Evolutionary conservation across 1,140 invertebrate species (phyloP).

Genomic region (Bombus consobrinus): DNA sequence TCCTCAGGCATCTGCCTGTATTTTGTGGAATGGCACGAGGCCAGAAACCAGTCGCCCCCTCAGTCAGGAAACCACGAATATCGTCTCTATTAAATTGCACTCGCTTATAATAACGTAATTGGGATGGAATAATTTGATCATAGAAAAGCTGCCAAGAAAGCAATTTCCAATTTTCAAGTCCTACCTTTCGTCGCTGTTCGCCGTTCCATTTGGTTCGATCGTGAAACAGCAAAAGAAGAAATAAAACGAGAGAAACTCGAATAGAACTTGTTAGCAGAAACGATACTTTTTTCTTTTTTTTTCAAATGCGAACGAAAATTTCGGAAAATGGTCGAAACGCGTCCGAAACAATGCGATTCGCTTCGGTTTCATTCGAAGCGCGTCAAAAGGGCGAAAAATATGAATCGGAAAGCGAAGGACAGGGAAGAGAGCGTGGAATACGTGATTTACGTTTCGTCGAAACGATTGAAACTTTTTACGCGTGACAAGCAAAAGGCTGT

Average conservation of each 20-base stretch:
- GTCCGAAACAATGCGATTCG: too few species aligned
- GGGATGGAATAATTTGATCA: constrained; percentile 13
- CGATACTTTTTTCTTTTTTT: too few species aligned
- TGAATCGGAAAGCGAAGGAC: too few species aligned
- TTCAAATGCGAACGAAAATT: too few species aligned
- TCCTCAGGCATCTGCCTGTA: background rate
- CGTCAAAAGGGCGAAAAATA: too few species aligned
- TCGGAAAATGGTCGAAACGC: too few species aligned
- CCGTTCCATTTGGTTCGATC: background rate
- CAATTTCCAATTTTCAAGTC: constrained; percentile 7
- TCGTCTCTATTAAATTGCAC: constrained; percentile 22
- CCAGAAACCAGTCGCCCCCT: background rate
- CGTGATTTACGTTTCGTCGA: too few species aligned
- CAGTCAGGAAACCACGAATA: constrained; percentile 15
- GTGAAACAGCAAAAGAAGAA: background rate
- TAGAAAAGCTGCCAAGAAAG: constrained; percentile 4
- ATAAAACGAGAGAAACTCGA: too few species aligned
- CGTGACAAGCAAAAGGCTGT: background rate
- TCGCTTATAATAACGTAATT: constrained; percentile 1
- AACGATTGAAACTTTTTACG: too few species aligned
- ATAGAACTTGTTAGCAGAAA: too few species aligned
- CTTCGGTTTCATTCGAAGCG: too few species aligned
- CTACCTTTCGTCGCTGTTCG: background rate
- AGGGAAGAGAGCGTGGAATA: too few species aligned
- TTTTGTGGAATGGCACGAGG: constrained; percentile 13